phyloP scores from a whole-genome alignment of 2,888 invertebrate genomes.

The Strigamia transsilvanica region DNA sequence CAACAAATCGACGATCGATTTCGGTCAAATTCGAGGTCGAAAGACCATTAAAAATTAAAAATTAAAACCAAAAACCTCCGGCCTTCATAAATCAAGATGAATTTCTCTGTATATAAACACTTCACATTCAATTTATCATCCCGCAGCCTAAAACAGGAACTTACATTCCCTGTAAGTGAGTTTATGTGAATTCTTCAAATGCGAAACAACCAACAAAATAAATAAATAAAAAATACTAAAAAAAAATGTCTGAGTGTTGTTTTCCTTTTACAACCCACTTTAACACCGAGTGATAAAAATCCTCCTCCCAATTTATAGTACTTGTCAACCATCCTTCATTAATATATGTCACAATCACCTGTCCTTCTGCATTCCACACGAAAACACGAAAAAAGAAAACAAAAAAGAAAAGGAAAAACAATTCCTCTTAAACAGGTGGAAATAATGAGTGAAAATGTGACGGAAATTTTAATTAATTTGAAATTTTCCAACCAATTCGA shows the following conservation, averaged over 20 bases:
- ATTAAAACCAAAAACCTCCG: no score
- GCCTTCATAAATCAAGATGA: no score
- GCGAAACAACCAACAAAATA: background rate
- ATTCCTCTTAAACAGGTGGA: constrained; percentile 6
- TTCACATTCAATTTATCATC: background rate
- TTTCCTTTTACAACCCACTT: constrained; percentile 33
- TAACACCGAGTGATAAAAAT: constrained; percentile 30
- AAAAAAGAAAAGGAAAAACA: background rate
- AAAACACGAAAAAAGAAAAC: background rate
- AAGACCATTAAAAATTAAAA: no score
- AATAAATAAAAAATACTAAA: background rate
- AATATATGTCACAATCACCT: constrained; percentile 24
- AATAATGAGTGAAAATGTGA: background rate
- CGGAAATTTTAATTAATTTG: background rate
- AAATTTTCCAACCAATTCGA: background rate
- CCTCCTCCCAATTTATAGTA: constrained; percentile 20
- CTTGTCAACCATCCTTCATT: constrained; percentile 24
- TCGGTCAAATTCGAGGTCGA: no score
- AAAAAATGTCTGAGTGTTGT: background rate
- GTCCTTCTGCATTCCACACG: constrained; percentile 6
- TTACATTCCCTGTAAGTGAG: constrained; percentile 3
- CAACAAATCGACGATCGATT: no score
- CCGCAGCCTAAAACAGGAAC: background rate
- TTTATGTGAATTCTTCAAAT: constrained; percentile 2
- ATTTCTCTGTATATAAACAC: no score